A percentile compares a stretch with the other conserved stretches of the same genome.
Evolutionary conservation across 2,113 vertebrate species (phyloP).

Genomic region (Pygoscelis adeliae): DNA sequence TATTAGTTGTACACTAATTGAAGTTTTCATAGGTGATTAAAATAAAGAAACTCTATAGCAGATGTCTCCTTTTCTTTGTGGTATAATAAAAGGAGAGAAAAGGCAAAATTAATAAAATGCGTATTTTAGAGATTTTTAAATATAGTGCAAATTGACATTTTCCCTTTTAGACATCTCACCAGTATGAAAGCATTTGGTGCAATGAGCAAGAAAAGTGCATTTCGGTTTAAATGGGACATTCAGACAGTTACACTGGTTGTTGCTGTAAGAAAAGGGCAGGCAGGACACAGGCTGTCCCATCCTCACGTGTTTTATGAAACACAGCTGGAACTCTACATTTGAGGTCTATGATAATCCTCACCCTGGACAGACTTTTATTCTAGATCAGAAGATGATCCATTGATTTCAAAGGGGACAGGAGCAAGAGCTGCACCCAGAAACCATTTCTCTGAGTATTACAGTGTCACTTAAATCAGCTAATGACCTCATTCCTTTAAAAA

Average conservation of each 20-base stretch:
- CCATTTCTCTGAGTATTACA: no score
- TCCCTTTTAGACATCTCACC: background rate
- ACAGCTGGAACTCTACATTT: background rate
- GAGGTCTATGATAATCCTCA: background rate
- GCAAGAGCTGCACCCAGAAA: background rate
- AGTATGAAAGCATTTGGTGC: background rate
- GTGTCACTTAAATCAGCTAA: background rate
- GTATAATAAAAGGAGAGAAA: background rate
- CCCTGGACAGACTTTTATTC: background rate
- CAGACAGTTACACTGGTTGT: background rate
- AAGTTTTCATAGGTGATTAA: slow-evolving; percentile 13
- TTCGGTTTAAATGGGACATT: background rate
- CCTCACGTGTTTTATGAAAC: background rate
- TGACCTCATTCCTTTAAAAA: no score
- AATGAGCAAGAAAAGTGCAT: fast-evolving
- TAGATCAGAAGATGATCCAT: background rate
- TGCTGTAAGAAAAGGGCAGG: background rate
- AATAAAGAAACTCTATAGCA: background rate
- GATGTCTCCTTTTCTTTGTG: background rate
- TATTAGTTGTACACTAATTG: background rate
- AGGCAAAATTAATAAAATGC: background rate
- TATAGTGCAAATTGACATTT: background rate
- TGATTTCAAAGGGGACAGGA: background rate
- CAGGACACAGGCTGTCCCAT: background rate
- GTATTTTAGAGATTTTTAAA: background rate